Base-by-base conservation (phyloP, 2,888 invertebrate species). In the Ophonus ardosiacus region DNA sequence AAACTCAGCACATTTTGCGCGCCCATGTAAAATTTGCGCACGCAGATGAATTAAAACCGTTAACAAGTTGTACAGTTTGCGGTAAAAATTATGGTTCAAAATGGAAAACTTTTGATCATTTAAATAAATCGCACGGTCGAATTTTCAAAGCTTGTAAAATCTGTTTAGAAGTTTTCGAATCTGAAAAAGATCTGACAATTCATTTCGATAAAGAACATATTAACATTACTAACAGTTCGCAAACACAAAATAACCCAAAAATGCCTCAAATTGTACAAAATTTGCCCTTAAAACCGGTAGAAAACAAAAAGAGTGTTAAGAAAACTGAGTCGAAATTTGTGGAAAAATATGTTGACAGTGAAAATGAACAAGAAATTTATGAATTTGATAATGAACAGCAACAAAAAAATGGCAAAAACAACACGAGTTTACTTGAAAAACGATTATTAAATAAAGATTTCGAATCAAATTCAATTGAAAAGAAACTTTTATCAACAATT, bases 41-140 rank as follows among this genome's bases (percentile, higher is more conserved):
- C 87, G 90, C 91, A 18, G 91, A 91, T 68, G 91, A 92, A 7
- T 87, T 93, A 1, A 89, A 90, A 7, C 92, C 92, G 71, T 90
- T 92, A 0, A 93, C 93, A 31, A 93, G 93, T 0, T 94, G 94
- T 87, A 92, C 93, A 31, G 92, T 94, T 0, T 94, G 94, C 87
- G 94, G 93, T 0, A 93, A 93, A 88, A 93, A 93, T 86, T 93
- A 93, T 87, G 93, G 93, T 0, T 93, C 93, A 0, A 93, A 93
- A 85, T 93, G 93, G 92, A 94, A 94, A 87, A 93, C 93, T 0
- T 92, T 92, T 85, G 93, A 93, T 88, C 94, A 94, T 87, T 90
- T 93, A 59, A 93, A 93, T 86, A 93, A 93, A 86, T 93, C 93
- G 31, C 94, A 94, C 87, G 93, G 93, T 0, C 91, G 92, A 74